phyloP scores from a whole-genome alignment of 2,888 invertebrate species.

The Drosophila fulvimacula region DNA sequence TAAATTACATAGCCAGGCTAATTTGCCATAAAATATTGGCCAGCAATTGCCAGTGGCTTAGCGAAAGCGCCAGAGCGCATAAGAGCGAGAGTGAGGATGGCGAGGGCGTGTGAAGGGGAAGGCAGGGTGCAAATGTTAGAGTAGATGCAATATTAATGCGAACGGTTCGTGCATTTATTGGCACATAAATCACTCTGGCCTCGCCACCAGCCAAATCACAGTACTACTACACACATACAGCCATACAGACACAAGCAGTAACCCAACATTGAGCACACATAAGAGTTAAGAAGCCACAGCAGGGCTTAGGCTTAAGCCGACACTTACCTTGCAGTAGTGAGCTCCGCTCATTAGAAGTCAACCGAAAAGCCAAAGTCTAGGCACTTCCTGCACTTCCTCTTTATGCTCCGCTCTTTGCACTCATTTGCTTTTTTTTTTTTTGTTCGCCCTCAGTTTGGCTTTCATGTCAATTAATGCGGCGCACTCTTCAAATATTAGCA shows the following conservation, averaged over 20 bases:
- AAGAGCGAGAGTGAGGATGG: neutral
- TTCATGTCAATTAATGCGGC: conserved; percentile 79
- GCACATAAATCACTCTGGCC: conserved; percentile 66
- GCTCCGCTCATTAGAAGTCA: conserved; percentile 47
- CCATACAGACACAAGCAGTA: neutral
- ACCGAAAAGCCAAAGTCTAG: conserved; percentile 31
- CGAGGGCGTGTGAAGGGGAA: neutral
- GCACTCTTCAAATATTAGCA: conserved; percentile 78
- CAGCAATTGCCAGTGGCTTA: conserved; percentile 24
- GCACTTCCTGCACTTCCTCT: conserved; percentile 12
- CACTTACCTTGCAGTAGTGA: conserved; percentile 60
- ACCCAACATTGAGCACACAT: neutral
- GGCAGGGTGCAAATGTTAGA: conserved; percentile 11
- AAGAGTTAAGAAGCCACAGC: conserved; percentile 9
- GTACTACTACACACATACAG: conserved; percentile 19
- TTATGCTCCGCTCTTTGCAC: neutral
- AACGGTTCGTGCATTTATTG: conserved; percentile 67
- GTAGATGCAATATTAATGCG: conserved; percentile 69
- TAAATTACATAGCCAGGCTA: conserved; percentile 66
- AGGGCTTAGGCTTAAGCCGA: conserved; percentile 57
- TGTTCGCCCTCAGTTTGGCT: conserved; percentile 24
- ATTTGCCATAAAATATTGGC: conserved; percentile 60
- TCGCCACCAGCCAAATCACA: conserved; percentile 58
- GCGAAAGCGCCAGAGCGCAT: neutral
- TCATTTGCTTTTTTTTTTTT: neutral